phyloP scores from a whole-genome alignment of 2,888 invertebrate genomes.

The Neoascia interrupta region DNA sequence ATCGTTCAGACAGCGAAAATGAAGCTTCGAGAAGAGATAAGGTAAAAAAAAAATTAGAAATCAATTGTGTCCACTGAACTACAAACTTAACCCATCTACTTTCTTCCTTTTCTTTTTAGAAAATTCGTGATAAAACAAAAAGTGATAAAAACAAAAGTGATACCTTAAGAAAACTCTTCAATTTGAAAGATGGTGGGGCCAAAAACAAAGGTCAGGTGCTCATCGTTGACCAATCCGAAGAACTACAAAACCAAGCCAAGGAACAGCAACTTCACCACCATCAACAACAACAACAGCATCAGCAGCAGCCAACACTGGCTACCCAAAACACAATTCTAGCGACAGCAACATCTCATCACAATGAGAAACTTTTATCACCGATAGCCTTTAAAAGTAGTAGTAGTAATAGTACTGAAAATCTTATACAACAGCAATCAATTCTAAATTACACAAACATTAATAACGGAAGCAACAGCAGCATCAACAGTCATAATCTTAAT shows the following conservation, averaged over 20 bases:
- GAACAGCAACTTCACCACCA: conserved; percentile 75
- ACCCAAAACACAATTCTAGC: conserved; percentile 60
- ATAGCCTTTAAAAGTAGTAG: conserved; percentile 70
- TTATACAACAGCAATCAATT: conserved; percentile 70
- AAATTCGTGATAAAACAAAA: conserved; percentile 77
- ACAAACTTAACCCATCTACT: neutral
- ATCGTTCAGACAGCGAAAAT: conserved; percentile 73
- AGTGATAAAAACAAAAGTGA: conserved; percentile 87
- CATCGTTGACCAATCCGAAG: conserved; percentile 84
- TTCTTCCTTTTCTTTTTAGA: conserved; percentile 61
- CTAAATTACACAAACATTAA: conserved; percentile 74
- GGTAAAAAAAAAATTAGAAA: conserved; percentile 32
- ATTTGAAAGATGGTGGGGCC: conserved; percentile 86
- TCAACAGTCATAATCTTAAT: conserved; percentile 55
- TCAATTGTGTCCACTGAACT: neutral
- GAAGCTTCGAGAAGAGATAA: conserved; percentile 73
- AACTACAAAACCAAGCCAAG: conserved; percentile 76
- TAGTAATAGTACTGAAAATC: conserved; percentile 67
- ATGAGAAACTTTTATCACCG: conserved; percentile 72
- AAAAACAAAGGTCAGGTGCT: conserved; percentile 87
- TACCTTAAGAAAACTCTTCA: conserved; percentile 85
- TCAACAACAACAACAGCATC: conserved; percentile 70
- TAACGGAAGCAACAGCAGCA: conserved; percentile 70
- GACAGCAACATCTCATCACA: conserved; percentile 73
- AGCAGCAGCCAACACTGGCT: conserved; percentile 39